phyloP scores from a whole-genome alignment of 2,888 invertebrate genomes.

The Microctonus brassicae region DNA sequence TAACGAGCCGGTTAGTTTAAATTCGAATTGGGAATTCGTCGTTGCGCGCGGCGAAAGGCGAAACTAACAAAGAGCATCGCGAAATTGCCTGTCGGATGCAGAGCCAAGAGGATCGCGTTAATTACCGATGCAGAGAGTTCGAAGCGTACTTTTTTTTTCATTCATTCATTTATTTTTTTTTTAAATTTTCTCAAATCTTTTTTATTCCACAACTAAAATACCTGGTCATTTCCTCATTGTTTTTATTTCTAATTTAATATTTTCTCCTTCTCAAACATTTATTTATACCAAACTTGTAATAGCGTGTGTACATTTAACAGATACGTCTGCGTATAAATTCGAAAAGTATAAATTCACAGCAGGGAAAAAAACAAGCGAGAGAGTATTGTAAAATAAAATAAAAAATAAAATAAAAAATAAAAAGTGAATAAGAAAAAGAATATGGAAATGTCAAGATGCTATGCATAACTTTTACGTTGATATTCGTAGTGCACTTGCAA shows the following conservation, averaged over 20 bases:
- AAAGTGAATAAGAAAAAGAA: background rate
- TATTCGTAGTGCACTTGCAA: constrained; percentile 21
- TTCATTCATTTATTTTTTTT: background rate
- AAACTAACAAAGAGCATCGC: constrained; percentile 45
- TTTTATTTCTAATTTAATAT: too few species aligned
- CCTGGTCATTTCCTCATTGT: too few species aligned
- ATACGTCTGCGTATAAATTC: too few species aligned
- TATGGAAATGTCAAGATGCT: constrained; percentile 20
- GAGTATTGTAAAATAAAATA: too few species aligned
- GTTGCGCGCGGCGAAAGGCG: constrained; percentile 32
- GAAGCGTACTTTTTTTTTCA: constrained; percentile 13
- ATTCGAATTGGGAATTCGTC: constrained; percentile 45
- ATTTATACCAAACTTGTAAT: too few species aligned
- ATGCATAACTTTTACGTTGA: constrained; percentile 14
- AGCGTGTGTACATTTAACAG: too few species aligned
- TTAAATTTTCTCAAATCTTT: background rate
- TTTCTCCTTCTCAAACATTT: too few species aligned
- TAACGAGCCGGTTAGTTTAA: constrained; percentile 48
- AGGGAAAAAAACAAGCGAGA: too few species aligned
- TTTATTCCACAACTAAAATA: background rate
- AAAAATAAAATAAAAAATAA: background rate
- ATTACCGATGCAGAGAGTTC: constrained; percentile 25
- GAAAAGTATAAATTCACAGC: too few species aligned
- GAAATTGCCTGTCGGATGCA: constrained; percentile 47
- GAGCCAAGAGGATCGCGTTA: constrained; percentile 18